These are phyloP conservation scores for Rambutsinella grinnellia DNA, from an alignment of 2,888 invertebrate genomes.

Conservation along the genomic window DNA sequence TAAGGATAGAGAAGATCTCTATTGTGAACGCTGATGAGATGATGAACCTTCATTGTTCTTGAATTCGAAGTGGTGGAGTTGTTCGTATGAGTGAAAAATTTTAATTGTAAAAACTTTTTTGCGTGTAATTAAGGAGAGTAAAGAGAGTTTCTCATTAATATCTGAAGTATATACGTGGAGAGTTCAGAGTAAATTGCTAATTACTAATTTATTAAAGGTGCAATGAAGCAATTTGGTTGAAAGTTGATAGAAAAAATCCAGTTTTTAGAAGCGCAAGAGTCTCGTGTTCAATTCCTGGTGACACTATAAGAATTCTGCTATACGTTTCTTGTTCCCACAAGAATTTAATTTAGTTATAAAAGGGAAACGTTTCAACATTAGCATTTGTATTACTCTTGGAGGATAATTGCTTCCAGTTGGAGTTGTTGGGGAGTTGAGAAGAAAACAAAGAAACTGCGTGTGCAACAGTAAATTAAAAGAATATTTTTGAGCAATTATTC, in stretches of 20 bases:
- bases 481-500: slow-evolving; percentile 21
- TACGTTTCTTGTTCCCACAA: background rate
- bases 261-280: too few species aligned
- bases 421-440: background rate
- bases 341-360: background rate
- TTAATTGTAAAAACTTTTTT: background rate
- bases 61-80: background rate
- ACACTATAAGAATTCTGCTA: too few species aligned
- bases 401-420: too few species aligned
- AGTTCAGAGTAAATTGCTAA: too few species aligned
- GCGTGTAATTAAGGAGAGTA: slow-evolving; percentile 30
- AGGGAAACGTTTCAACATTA: too few species aligned
- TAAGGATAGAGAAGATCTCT: background rate
- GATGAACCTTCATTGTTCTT: background rate
- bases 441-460: background rate
- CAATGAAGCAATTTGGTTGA: slow-evolving; percentile 40
- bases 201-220: too few species aligned
- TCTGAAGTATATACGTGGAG: too few species aligned
- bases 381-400: too few species aligned
- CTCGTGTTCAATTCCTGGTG: too few species aligned
- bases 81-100: background rate
- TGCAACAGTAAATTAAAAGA: slow-evolving; percentile 13
- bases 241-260: slow-evolving; percentile 22
- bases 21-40: background rate
- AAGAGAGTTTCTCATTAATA: slow-evolving; percentile 37